These are phyloP conservation scores for Atherinosoma microstoma DNA, from an alignment of 2,797 vertebrate species.

Conservation along the genomic window DNA sequence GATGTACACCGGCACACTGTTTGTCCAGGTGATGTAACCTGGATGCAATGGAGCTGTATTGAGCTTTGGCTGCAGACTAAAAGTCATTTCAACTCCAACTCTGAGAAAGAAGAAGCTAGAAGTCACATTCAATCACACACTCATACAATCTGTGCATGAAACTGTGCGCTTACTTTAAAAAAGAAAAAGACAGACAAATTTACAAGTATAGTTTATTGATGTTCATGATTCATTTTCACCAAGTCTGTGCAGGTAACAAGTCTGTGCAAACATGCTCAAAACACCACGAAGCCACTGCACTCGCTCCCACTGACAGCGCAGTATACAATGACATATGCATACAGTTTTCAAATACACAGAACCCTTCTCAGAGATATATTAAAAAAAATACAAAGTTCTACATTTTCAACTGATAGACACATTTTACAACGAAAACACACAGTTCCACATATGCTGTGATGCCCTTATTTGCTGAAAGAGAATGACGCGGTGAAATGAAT, in stretches of 20 bases:
- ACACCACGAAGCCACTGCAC: slow-evolving; percentile 78
- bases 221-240: slow-evolving; percentile 66
- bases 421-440: slow-evolving; percentile 73
- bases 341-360: slow-evolving; percentile 74
- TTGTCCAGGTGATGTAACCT: slow-evolving; percentile 44
- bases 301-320: slow-evolving; percentile 60
- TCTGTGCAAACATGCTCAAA: slow-evolving; percentile 82
- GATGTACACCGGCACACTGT: background rate
- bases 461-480: slow-evolving; percentile 52
- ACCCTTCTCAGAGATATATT: slow-evolving; percentile 69
- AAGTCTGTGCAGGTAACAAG: slow-evolving; percentile 71
- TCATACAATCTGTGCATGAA: background rate
- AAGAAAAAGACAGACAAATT: slow-evolving; percentile 26
- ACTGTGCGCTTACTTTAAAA: background rate
- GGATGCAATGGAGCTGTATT: slow-evolving; percentile 5
- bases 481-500: slow-evolving; percentile 20
- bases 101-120: background rate
- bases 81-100: background rate
- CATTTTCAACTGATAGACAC: slow-evolving; percentile 72
- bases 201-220: slow-evolving; percentile 78
- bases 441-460: slow-evolving; percentile 61
- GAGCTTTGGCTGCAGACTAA: slow-evolving; percentile 1
- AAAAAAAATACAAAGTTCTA: slow-evolving; percentile 87
- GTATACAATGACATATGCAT: slow-evolving; percentile 72
- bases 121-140: background rate